Conservation (phyloP, 2,113 vertebrate species). For the Holacanthus passer region DNA sequence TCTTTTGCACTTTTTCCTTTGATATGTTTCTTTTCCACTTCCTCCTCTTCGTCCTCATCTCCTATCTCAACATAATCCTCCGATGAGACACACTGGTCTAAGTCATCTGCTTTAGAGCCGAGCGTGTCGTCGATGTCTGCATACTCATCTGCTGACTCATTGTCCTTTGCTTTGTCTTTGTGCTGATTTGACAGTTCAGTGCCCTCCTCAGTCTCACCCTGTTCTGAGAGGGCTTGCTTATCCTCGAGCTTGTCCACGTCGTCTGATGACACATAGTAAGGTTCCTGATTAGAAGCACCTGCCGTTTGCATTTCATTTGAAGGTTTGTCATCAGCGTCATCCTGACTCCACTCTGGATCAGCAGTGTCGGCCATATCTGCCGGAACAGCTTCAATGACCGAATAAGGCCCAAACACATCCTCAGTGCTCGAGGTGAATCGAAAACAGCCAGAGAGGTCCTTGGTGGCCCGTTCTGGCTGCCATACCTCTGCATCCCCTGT, state of each 20-base stretch:
- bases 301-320: slow-evolving; percentile 48
- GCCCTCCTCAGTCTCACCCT: slow-evolving; percentile 35
- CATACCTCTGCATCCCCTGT: slow-evolving; percentile 75
- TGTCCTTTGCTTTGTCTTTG: slow-evolving; percentile 62
- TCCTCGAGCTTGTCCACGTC: slow-evolving; percentile 80
- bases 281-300: slow-evolving; percentile 74
- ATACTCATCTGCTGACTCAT: slow-evolving; percentile 83
- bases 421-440: slow-evolving; percentile 81
- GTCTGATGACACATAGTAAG: slow-evolving; percentile 81
- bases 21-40: slow-evolving; percentile 78
- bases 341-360: slow-evolving; percentile 77
- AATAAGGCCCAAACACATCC: slow-evolving; percentile 83
- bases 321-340: slow-evolving; percentile 68
- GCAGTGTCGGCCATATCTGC: slow-evolving; percentile 63
- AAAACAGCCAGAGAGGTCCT: slow-evolving; percentile 82
- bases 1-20: slow-evolving; percentile 79
- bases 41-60: slow-evolving; percentile 83
- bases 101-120: slow-evolving; percentile 75
- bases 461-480: slow-evolving; percentile 84
- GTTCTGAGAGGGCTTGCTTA: slow-evolving; percentile 63
- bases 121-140: slow-evolving; percentile 82
- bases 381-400: slow-evolving; percentile 82
- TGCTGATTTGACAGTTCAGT: slow-evolving; percentile 37
- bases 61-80: slow-evolving; percentile 88
- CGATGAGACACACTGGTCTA: slow-evolving; percentile 80